Evolutionary conservation across 2,888 invertebrate species (phyloP), one percentile per base, ranked within the genome.

Genomic region (Eupithecia vulgata): DNA sequence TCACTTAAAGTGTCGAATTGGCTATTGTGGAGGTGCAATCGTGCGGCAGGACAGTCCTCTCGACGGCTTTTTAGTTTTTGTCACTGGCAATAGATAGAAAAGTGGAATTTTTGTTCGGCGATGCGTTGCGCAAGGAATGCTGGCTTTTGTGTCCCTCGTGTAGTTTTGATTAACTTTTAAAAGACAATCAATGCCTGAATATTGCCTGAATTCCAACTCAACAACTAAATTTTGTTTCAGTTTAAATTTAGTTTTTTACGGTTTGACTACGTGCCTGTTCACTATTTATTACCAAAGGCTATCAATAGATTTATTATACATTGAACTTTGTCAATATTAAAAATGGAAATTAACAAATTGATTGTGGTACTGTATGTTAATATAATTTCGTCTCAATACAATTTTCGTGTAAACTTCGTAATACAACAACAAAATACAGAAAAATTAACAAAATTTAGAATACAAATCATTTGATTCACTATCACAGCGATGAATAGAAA

Each of bases 1-100:
- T 87, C 88, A 88, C 87, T 88, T 87, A 85, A 88, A 89, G 86
- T 92, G 90, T 90, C 90, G 90, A 92, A 93, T 94, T 92, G 92
- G 90, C 91, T 84, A 93, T 94, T 94, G 93, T 92, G 78, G 78
- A 81, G 72, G 82, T 48, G 84, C 90, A 85, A 85, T 88, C 88
- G 84, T 82, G 87, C 87, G 88, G 79, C 84, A 81, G 79, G 82
- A 81, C 59, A 75, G 79, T 76, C 74, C 74, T 73, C 76, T 81
- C 79, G 78, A 78, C 69, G 71, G 78, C 78, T 82, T 83, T 85
- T 81, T 83, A 82, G 80, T 80, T 80, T 80, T 81, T 78, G 76
- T 80, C 75, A 73, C 71, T 67, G 69, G 68, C 73, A 76, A 81
- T 78, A 74, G 81, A 79, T 79, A 78, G 81, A 79, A 78, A 82